Base-by-base conservation (phyloP, 2,888 invertebrate genomes). In the Dendrolimus houi region DNA sequence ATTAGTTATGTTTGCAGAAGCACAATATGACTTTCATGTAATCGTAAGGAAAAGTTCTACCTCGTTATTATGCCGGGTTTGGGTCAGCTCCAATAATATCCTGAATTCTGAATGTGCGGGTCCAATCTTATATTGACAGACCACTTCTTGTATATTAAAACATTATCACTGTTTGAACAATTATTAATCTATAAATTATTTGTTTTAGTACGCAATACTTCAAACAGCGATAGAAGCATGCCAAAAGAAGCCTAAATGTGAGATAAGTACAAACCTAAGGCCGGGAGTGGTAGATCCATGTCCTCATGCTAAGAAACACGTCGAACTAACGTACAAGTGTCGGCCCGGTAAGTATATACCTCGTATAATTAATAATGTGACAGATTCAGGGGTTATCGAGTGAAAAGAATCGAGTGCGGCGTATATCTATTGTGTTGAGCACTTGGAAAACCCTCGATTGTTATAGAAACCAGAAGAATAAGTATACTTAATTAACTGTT, bases 311-410 rank as follows among this genome's bases (percentile, higher is more conserved):
- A 93, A 95, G 66, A 98, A 98, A 89, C 98, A 96, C 88, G 95
- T 98, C 64, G 97, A 98, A 90, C 96, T 98, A 63, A 96, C 96
- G 62, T 99, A 97, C 92, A 98, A 98, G 90, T 99, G 99, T 91
- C 93, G 96, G 76, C 98, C 98, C 71, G 95, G 98, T 98, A 91
- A 96, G 96, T 95, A 88, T 63, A 47, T 10, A 10, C 47, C 12
- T 47, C 47, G 3, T 47, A 12, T 47, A 47, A 47, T 9, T 47
- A 47, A 47, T 47, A 12, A 47, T 12, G 9, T 2, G 47, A 47
- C 47, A 29, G 29, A 29, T 29, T 29, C 3, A 47, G 9, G 47
- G 12, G 1, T 9, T 8, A 47, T 47, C 6, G 47, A 47, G 9
- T 12, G 47, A 47, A 8, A 47, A 12, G 12, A 47, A 47, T 47